Evolutionary conservation across 2,113 vertebrate species (phyloP).

Genomic region (Mohoua ochrocephala): DNA sequence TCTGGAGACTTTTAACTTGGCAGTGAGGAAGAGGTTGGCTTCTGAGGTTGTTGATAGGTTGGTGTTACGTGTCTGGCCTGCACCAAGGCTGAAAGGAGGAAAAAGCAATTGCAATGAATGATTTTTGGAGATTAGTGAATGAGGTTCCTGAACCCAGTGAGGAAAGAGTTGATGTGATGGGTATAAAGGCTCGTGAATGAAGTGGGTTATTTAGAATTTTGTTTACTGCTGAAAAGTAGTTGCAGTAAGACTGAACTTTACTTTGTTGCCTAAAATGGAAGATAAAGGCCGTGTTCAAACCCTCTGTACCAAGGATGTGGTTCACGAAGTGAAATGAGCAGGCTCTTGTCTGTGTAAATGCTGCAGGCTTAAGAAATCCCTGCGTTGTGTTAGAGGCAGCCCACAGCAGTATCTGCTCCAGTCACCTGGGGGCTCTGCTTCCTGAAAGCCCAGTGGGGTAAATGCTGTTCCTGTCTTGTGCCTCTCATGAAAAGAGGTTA

Average conservation of each 20-base stretch:
- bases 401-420: not conserved
- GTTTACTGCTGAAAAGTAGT: not conserved
- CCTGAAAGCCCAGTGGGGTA: not conserved
- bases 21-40: not conserved
- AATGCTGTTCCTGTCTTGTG: not conserved
- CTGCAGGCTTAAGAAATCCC: not conserved
- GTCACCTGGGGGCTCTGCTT: not conserved
- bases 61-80: not conserved
- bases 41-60: not conserved
- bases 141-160: not conserved
- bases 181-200: not conserved
- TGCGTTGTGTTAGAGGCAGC: not conserved
- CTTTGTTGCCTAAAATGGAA: not conserved
- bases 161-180: not conserved
- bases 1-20: not conserved
- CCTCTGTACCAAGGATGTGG: slow-evolving; percentile 15
- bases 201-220: not conserved
- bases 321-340: not conserved
- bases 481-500: not conserved
- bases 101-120: not conserved
- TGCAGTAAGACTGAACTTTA: not conserved
- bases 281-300: not conserved
- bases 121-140: not conserved
- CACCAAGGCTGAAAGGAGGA: not conserved
- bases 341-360: not conserved